These are phyloP conservation scores for Aphaenogaster floridana DNA, from an alignment of 1,140 invertebrate genomes.

Conservation along the genomic window DNA sequence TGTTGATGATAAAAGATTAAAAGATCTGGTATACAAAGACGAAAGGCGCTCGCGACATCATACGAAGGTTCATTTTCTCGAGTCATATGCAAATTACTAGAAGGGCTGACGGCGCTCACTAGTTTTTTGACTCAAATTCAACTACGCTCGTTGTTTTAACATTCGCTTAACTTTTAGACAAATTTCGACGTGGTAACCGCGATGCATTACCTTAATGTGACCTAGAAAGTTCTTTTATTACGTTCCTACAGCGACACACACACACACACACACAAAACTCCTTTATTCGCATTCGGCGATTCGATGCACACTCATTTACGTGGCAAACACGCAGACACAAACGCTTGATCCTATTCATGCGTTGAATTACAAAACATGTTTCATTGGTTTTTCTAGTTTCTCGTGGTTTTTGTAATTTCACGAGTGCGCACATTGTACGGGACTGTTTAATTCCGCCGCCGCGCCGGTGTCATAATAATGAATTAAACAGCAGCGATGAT, in stretches of 20 bases:
- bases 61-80: slow-evolving; percentile 20
- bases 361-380: slow-evolving; percentile 66
- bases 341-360: slow-evolving; percentile 64
- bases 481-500: background rate
- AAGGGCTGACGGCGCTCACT: slow-evolving; percentile 21
- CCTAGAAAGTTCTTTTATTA: slow-evolving; percentile 85
- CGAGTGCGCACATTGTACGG: background rate
- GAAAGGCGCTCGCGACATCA: background rate
- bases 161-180: slow-evolving; percentile 67
- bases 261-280: background rate
- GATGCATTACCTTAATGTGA: slow-evolving; percentile 85
- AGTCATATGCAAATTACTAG: slow-evolving; percentile 32
- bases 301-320: slow-evolving; percentile 42
- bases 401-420: slow-evolving; percentile 60
- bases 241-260: slow-evolving; percentile 59
- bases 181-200: slow-evolving; percentile 69
- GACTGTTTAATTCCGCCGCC: slow-evolving; percentile 19
- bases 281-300: slow-evolving; percentile 45
- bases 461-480: background rate
- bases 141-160: slow-evolving; percentile 46
- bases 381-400: slow-evolving; percentile 49
- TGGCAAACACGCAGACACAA: slow-evolving; percentile 44
- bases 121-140: slow-evolving; percentile 55
- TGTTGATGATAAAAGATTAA: background rate
- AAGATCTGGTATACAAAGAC: background rate